Conservation (phyloP, 2,113 vertebrate genomes). For the Pollimyrus isidori region DNA sequence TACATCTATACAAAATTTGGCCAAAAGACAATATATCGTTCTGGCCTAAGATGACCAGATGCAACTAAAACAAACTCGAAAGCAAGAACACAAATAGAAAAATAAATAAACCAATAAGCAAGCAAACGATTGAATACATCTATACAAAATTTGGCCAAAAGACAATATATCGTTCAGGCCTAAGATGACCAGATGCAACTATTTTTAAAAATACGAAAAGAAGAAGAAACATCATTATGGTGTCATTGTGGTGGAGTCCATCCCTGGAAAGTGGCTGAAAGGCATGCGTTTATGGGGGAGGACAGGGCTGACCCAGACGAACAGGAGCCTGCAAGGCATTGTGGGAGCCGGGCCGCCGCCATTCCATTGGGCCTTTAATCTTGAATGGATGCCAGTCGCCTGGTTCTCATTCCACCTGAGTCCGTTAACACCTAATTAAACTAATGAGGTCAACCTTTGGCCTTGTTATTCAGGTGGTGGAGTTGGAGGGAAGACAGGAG, state of each 20-base stretch:
- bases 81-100: not conserved
- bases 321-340: not conserved
- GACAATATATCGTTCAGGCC: not conserved
- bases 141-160: not conserved
- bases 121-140: not conserved
- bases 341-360: not conserved
- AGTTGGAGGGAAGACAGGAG: constrained; percentile 1
- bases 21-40: not conserved
- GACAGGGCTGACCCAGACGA: not conserved
- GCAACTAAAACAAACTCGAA: not conserved
- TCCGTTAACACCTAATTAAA: constrained; percentile 13
- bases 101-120: not conserved
- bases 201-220: not conserved
- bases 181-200: not conserved
- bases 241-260: not conserved
- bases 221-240: not conserved
- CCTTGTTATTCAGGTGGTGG: not conserved
- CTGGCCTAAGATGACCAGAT: not conserved
- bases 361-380: not conserved
- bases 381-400: not conserved
- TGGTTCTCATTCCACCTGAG: constrained; percentile 1
- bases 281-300: not conserved
- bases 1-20: not conserved
- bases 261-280: not conserved
- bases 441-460: not conserved